Evolutionary conservation across 2,888 invertebrate species (phyloP).

Genomic region (Tipula helvola): DNA sequence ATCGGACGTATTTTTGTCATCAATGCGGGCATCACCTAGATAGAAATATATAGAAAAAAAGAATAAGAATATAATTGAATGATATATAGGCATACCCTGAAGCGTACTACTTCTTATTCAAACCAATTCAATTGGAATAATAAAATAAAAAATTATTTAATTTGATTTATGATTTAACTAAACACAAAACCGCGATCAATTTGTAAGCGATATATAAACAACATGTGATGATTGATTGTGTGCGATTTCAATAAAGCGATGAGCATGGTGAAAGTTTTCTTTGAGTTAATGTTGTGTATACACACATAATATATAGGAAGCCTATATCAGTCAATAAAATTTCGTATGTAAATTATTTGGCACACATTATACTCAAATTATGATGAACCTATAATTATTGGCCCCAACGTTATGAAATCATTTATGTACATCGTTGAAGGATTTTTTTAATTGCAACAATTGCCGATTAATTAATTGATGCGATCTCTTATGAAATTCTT

Average conservation of each 20-base stretch:
- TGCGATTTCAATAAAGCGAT: too few relatives aligned
- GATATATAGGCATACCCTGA: neutral
- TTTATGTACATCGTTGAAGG: neutral
- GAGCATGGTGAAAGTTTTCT: too few relatives aligned
- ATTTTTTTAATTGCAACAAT: neutral
- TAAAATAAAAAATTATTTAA: neutral
- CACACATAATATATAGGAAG: neutral
- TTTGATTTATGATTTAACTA: neutral
- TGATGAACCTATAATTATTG: neutral
- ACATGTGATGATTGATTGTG: neutral
- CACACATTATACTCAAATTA: neutral
- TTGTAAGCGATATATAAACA: neutral
- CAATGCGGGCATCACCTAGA: constrained; percentile 33
- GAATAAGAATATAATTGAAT: neutral
- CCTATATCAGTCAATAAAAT: too few relatives aligned
- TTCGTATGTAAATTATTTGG: neutral
- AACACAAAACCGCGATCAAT: neutral
- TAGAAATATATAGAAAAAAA: neutral
- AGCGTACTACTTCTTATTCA: too few relatives aligned
- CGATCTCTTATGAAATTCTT: neutral
- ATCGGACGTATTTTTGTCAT: constrained; percentile 27
- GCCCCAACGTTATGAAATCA: neutral
- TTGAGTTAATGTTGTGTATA: too few relatives aligned
- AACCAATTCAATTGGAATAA: neutral
- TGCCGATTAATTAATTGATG: neutral